phyloP scores from a whole-genome alignment of 2,888 invertebrate species.

The Acrobeloides nanus region DNA sequence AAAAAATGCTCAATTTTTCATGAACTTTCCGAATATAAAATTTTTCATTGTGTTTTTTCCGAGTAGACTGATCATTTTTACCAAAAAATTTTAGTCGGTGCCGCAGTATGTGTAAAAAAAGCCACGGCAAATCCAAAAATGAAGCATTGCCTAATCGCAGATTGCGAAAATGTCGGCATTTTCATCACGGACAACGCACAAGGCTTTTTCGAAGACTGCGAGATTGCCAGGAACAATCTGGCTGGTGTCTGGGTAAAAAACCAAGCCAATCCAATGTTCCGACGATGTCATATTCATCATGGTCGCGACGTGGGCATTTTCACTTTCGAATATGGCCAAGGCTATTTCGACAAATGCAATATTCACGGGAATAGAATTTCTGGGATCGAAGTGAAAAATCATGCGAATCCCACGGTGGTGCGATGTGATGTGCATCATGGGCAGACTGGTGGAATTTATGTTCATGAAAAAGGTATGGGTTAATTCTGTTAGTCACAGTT shows the following conservation, averaged over 20 bases:
- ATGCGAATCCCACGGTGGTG: slow-evolving; percentile 95
- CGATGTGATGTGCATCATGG: slow-evolving; percentile 98
- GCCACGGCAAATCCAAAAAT: slow-evolving; percentile 83
- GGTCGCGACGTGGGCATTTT: slow-evolving; percentile 53
- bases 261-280: slow-evolving; percentile 69
- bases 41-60: no score
- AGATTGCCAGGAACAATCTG: slow-evolving; percentile 84
- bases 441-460: slow-evolving; percentile 75
- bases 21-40: no score
- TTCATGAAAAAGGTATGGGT: slow-evolving; percentile 79
- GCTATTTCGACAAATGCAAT: slow-evolving; percentile 96
- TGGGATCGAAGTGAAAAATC: slow-evolving; percentile 72
- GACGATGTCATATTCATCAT: slow-evolving; percentile 52
- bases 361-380: slow-evolving; percentile 98
- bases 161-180: slow-evolving; percentile 96
- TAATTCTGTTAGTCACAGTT: no score
- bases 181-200: slow-evolving; percentile 97
- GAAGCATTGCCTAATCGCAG: slow-evolving; percentile 92
- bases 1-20: no score
- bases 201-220: slow-evolving; percentile 84
- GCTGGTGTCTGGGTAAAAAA: slow-evolving; percentile 92
- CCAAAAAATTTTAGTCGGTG: no score
- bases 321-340: slow-evolving; percentile 57
- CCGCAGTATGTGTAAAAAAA: slow-evolving; percentile 95
- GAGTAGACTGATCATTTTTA: no score